Conservation (phyloP, 2,797 vertebrate species). For the Myotis pilosus region DNA sequence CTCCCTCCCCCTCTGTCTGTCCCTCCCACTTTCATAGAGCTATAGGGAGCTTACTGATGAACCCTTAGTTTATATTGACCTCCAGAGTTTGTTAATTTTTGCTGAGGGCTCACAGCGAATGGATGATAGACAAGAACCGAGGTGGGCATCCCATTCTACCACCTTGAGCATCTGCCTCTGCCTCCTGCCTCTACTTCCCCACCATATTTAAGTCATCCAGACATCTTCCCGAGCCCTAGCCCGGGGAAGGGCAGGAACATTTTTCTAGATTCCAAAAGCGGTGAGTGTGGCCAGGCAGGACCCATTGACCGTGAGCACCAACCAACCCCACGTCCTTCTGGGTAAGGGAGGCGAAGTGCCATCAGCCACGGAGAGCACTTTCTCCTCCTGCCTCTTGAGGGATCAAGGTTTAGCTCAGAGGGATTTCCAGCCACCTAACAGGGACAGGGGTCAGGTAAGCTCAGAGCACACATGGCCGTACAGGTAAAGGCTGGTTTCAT, state of each 20-base stretch:
- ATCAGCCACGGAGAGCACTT: not conserved
- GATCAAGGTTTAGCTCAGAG: not conserved
- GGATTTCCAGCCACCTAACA: not conserved
- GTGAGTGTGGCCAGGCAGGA: not conserved
- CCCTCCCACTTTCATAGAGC: not conserved
- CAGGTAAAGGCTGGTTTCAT: not conserved
- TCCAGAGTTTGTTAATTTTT: not conserved
- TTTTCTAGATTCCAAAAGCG: not conserved
- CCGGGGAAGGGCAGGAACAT: not conserved
- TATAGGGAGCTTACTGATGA: not conserved
- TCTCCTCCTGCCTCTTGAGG: not conserved
- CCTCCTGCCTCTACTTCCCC: not conserved
- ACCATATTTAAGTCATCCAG: not conserved
- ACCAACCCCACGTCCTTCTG: not conserved
- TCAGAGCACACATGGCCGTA: not conserved
- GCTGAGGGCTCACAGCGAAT: not conserved
- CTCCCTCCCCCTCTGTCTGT: not conserved
- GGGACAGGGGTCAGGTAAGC: not conserved
- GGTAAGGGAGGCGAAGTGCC: not conserved
- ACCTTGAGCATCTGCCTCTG: not conserved
- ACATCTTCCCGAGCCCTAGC: not conserved
- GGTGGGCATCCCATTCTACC: no score
- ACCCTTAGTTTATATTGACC: not conserved
- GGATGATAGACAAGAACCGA: not conserved
- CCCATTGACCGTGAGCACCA: not conserved